Conservation (phyloP, 2,797 vertebrate species). For the Pampus argenteus region DNA sequence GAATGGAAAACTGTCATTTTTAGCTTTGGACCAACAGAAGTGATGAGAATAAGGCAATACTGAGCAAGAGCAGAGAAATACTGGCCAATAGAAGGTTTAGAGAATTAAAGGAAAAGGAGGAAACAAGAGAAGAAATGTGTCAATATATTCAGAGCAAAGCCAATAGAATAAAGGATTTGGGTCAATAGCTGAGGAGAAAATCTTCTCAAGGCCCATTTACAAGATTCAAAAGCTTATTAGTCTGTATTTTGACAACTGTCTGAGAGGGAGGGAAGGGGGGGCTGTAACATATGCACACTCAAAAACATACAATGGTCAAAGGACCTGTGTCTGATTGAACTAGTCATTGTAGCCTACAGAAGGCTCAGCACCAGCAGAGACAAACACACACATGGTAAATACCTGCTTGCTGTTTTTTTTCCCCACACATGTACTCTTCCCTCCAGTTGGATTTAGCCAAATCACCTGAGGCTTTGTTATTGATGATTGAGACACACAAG, state of each 20-base stretch:
- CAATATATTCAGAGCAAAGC: constrained; percentile 45
- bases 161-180: constrained; percentile 35
- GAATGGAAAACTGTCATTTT: constrained; percentile 3
- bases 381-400: constrained; percentile 38
- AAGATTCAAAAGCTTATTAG: constrained; percentile 39
- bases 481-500: constrained; percentile 7
- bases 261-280: constrained; percentile 31
- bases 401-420: constrained; percentile 12
- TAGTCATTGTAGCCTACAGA: not conserved
- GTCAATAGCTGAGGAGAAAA: constrained; percentile 49
- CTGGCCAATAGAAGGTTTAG: not conserved
- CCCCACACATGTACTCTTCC: constrained; percentile 28
- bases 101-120: constrained; percentile 13
- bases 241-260: constrained; percentile 39
- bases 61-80: constrained; percentile 26
- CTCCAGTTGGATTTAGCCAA: constrained; percentile 17
- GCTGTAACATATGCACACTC: constrained; percentile 22
- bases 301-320: not conserved
- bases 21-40: not conserved
- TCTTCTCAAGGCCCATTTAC: constrained; percentile 40
- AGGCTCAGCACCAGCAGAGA: constrained; percentile 18
- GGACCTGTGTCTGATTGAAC: constrained; percentile 15
- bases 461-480: constrained; percentile 29
- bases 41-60: constrained; percentile 6
- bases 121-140: constrained; percentile 34